phyloP scores from a whole-genome alignment of 1,140 invertebrate genomes.

The Kradibia gibbosae region DNA sequence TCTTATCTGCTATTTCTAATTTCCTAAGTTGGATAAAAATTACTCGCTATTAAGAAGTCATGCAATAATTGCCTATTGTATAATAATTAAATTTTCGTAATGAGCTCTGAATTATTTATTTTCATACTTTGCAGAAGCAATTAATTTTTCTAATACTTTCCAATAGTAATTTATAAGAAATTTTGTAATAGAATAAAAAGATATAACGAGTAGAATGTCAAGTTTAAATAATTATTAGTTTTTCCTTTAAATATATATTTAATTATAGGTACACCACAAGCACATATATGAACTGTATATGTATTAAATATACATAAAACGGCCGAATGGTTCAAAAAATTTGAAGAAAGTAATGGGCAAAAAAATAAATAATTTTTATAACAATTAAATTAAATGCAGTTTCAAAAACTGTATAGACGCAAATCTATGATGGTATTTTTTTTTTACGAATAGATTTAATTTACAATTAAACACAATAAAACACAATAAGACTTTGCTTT shows the following conservation, averaged over 20 bases:
- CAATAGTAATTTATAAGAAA: neutral
- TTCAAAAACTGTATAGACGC: neutral
- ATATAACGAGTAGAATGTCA: neutral
- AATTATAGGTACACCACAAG: neutral
- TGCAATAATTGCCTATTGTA: neutral
- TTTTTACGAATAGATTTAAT: conserved; percentile 21
- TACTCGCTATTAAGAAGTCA: neutral
- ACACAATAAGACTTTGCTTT: conserved; percentile 4
- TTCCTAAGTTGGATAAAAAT: neutral
- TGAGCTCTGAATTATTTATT: neutral
- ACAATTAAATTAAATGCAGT: conserved; percentile 24
- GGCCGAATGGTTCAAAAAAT: neutral
- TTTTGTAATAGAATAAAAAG: neutral
- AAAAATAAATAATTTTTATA: neutral
- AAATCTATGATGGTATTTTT: neutral
- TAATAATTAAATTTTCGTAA: neutral
- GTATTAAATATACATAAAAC: neutral
- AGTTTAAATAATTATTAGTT: neutral
- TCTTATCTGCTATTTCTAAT: neutral
- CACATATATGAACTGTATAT: neutral
- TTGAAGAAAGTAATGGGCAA: no score
- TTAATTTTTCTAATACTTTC: neutral
- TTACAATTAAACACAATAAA: conserved; percentile 46
- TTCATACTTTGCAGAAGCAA: neutral
- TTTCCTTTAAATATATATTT: neutral